Evolutionary conservation across 2,797 vertebrate species (phyloP).

Genomic region (Lophius americanus): DNA sequence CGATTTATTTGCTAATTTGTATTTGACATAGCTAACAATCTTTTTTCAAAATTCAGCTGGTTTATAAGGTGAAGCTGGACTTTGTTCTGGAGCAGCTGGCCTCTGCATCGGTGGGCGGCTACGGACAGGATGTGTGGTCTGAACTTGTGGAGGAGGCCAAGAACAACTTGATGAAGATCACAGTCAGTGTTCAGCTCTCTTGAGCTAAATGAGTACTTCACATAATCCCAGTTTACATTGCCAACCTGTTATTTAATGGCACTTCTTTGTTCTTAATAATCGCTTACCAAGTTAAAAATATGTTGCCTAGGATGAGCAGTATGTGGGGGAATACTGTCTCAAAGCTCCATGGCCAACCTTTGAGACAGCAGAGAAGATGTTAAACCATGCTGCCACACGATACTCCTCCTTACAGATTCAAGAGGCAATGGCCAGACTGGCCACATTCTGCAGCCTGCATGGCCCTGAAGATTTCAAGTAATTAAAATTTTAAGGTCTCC

Average conservation of each 20-base stretch:
- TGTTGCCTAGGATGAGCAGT: conserved; percentile 87
- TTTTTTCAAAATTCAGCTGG: conserved; percentile 81
- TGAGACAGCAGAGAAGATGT: conserved; percentile 91
- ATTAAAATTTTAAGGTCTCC: conserved; percentile 13
- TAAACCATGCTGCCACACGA: conserved; percentile 83
- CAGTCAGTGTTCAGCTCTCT: conserved; percentile 74
- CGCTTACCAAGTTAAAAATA: background rate
- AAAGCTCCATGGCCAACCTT: conserved; percentile 93
- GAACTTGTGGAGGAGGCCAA: conserved; percentile 90
- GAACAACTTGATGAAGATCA: conserved; percentile 90
- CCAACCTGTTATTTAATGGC: background rate
- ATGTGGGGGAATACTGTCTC: conserved; percentile 93
- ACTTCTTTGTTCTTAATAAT: background rate
- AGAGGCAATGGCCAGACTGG: conserved; percentile 88
- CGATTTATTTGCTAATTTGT: background rate
- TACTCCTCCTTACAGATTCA: conserved; percentile 84
- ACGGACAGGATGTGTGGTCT: conserved; percentile 77
- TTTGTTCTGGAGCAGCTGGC: conserved; percentile 91
- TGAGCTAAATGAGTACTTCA: background rate
- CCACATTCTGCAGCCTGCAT: conserved; percentile 91
- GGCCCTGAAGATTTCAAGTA: conserved; percentile 91
- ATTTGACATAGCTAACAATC: background rate
- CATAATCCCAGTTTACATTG: background rate
- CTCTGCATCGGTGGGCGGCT: conserved; percentile 81
- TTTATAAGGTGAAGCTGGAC: conserved; percentile 96